phyloP scores from a whole-genome alignment of 2,888 invertebrate genomes.

The Ferdinandea cuprea region DNA sequence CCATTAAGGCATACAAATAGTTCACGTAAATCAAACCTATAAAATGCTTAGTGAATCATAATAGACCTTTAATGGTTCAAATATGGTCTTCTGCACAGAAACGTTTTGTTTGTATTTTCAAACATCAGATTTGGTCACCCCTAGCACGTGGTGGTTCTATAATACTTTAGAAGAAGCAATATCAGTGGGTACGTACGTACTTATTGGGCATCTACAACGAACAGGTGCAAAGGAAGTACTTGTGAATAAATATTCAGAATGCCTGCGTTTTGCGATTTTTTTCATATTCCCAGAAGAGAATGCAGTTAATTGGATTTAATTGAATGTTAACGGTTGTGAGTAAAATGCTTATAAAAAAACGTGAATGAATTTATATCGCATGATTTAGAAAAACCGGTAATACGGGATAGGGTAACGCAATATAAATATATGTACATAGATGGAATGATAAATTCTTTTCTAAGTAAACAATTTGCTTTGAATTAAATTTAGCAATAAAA shows the following conservation, averaged over 20 bases:
- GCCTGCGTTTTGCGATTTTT: not conserved
- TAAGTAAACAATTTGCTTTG: too few relatives aligned
- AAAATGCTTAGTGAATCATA: slow-evolving; percentile 20
- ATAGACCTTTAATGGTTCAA: slow-evolving; percentile 30
- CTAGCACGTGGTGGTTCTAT: slow-evolving; percentile 39
- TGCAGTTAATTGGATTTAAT: not conserved
- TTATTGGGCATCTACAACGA: slow-evolving; percentile 3
- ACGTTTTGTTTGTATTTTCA: not conserved
- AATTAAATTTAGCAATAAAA: too few relatives aligned
- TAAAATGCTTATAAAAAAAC: not conserved
- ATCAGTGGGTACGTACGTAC: not conserved
- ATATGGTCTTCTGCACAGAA: slow-evolving; percentile 27
- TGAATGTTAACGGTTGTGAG: not conserved
- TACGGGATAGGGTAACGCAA: not conserved
- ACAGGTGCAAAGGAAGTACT: slow-evolving; percentile 57
- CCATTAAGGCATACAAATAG: slow-evolving; percentile 3
- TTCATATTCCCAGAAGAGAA: not conserved
- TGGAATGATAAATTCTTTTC: too few relatives aligned
- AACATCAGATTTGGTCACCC: not conserved
- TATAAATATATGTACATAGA: not conserved
- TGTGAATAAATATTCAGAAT: not conserved
- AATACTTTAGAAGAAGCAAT: not conserved
- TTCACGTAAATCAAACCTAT: slow-evolving; percentile 6
- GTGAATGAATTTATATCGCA: not conserved
- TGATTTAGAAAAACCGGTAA: not conserved